Evolutionary conservation across 2,888 invertebrate species (phyloP).

Genomic region (Sabellastarte sp.): DNA sequence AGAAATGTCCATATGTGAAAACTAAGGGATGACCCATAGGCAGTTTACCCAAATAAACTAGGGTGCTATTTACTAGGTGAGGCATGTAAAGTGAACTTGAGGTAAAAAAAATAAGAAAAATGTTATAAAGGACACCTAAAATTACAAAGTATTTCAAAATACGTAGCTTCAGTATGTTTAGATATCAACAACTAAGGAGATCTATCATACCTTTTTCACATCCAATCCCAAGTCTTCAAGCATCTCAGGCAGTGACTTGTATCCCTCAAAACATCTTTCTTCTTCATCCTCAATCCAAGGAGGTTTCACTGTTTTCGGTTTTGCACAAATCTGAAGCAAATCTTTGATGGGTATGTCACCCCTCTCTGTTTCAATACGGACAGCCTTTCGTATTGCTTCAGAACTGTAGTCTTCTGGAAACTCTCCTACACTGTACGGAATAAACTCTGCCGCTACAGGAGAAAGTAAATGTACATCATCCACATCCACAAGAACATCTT

Average conservation of each 20-base stretch:
- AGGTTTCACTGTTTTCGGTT: not conserved
- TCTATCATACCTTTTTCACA: slow-evolving; percentile 10
- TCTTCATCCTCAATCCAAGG: slow-evolving; percentile 14
- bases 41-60: too few species aligned
- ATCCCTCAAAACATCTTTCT: slow-evolving; percentile 14
- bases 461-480: not conserved
- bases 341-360: not conserved
- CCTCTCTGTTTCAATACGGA: not conserved
- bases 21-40: too few species aligned
- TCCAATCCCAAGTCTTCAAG: slow-evolving; percentile 15
- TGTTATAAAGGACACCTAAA: too few species aligned
- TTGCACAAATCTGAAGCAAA: not conserved
- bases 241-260: slow-evolving; percentile 8
- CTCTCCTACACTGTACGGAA: not conserved
- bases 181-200: too few species aligned
- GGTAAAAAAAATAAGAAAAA: too few species aligned
- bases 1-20: too few species aligned
- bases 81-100: too few species aligned
- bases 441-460: not conserved
- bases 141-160: too few species aligned
- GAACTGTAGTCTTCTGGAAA: not conserved
- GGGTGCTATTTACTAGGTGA: too few species aligned
- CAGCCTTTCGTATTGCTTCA: not conserved
- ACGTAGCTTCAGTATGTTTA: too few species aligned
- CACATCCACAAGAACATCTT: not conserved